Evolutionary conservation across 2,797 vertebrate species (phyloP), one percentile per base, ranked within the genome.

Genomic region (Esox lucius): DNA sequence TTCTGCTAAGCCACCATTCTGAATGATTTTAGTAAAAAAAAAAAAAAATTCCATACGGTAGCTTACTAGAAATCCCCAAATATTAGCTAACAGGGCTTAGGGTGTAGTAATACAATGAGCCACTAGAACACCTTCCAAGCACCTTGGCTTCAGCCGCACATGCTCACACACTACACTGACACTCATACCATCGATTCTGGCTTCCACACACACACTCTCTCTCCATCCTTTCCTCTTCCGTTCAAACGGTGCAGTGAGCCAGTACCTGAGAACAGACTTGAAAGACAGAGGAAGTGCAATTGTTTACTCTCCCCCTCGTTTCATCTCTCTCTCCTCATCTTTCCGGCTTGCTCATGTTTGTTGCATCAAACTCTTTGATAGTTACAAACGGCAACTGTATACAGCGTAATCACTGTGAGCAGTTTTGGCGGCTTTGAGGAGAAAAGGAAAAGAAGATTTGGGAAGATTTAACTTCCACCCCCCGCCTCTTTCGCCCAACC

Each of bases 331-430:
- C 26, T 39, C 6, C 68, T 77, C 75, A 17, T 46, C 71, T 51
- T 28, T 22, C 76, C 78, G 74, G 78, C 73, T 71, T 68, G 49
- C 69, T 70, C 49, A 76, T 15, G 73, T 87, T 81, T 82, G 72
- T 80, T 80, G 68, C 76, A 59, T 83, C 77, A 75, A 81, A 80
- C 81, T 74, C 68, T 75, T 77, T 87, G 81, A 87, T 80, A 79
- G 78, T 67, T 75, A 74, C 78, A 81, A 87, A 88, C 82, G 81
- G 56, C 61, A n/a, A 53, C 72, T 78, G 73, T 73, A 70, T 84
- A 53, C 72, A 78, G 73, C 71, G 68, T 84, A 87, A 86, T 86
- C 86, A 77, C 73, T 78, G 51, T 59, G 31, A 83, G 71, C 74
- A 28, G 74, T 82, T 78, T 71, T 26, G 71, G 75, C 68, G 49